Conservation (phyloP, 2,797 vertebrate species). For the Sphaeramia orbicularis region DNA sequence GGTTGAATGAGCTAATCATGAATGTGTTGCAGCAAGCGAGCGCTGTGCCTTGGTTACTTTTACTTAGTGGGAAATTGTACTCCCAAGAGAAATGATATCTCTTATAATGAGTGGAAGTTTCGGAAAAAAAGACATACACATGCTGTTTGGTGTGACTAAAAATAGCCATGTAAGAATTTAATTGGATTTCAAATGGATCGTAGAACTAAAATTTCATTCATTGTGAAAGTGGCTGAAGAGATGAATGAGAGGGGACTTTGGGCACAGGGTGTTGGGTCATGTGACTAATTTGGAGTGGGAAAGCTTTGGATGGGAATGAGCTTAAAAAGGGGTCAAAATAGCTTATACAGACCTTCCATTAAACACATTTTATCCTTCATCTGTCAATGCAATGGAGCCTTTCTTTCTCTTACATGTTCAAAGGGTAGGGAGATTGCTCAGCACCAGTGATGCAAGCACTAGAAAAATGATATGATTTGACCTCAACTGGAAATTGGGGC, state of each 20-base stretch:
- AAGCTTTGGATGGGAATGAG: neutral
- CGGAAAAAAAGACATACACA: neutral
- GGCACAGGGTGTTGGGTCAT: no score
- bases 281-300: neutral
- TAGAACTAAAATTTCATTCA: neutral
- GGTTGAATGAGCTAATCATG: constrained; percentile 21
- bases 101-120: neutral
- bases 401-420: neutral
- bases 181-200: neutral
- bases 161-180: no score
- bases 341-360: neutral
- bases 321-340: neutral
- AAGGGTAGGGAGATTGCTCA: neutral
- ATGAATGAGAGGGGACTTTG: no score
- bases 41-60: neutral
- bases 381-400: no score
- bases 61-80: neutral
- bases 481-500: neutral
- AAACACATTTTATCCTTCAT: no score
- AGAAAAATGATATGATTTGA: neutral
- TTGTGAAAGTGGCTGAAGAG: no score
- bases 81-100: neutral
- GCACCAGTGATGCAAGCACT: neutral
- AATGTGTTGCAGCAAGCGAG: neutral
- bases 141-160: no score